phyloP scores from a whole-genome alignment of 1,140 invertebrate genomes.

The Phocides pigmalion region DNA sequence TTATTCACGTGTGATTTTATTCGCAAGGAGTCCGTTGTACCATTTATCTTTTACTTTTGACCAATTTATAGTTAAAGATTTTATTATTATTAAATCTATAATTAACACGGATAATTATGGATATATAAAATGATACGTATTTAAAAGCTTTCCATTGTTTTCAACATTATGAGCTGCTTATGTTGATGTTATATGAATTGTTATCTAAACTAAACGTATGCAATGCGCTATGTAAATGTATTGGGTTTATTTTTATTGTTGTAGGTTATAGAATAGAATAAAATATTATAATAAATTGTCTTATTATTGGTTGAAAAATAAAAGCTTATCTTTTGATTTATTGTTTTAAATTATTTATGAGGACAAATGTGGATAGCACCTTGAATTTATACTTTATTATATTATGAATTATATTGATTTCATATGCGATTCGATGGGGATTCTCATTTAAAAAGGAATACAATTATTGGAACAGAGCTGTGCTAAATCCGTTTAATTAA shows the following conservation, averaged over 20 bases:
- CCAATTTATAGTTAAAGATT: neutral
- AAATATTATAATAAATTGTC: too few relatives aligned
- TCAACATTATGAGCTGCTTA: neutral
- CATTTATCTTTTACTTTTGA: neutral
- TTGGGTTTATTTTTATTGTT: constrained; percentile 22
- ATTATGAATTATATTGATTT: too few relatives aligned
- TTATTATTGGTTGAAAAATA: constrained; percentile 9
- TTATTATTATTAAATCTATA: constrained; percentile 6
- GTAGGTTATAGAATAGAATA: constrained; percentile 14
- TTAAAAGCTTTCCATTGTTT: neutral
- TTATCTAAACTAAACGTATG: neutral
- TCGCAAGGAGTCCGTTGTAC: too few relatives aligned
- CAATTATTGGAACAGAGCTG: too few relatives aligned
- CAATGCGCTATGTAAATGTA: constrained; percentile 3
- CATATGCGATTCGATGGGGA: too few relatives aligned
- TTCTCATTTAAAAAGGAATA: too few relatives aligned
- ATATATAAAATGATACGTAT: neutral
- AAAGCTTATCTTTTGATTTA: neutral
- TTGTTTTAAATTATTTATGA: neutral
- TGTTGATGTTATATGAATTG: too few relatives aligned
- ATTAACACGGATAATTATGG: neutral
- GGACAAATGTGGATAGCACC: too few relatives aligned
- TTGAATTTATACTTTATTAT: too few relatives aligned
- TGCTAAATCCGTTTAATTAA: too few relatives aligned
- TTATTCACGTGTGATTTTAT: too few relatives aligned